Base-by-base conservation (phyloP, 1,140 invertebrate genomes). In the Cardiocondyla obscurior region DNA sequence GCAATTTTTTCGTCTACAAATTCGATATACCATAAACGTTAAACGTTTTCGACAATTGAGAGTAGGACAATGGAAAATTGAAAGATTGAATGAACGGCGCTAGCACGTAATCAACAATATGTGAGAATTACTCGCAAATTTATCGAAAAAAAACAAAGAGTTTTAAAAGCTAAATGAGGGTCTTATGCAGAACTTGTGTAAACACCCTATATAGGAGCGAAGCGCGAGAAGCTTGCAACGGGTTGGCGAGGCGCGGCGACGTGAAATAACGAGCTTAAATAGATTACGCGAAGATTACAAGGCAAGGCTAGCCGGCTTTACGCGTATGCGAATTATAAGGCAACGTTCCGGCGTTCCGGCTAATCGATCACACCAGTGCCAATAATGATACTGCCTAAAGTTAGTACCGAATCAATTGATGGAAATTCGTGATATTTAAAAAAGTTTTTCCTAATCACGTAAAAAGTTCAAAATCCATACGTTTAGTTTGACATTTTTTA, bases 251-350 rank as follows among this genome's bases (percentile, higher is more conserved):
- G 16, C 25, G 46, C 74, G 46, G 62, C 74, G 74, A 79, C 62
- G 36, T 79, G 74, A 79, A 79, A 79, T 79, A 79, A 69, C 74
- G 62, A 67, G 74, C 62, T 79, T 79, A 79, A 79, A 82, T 82
- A 82, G 81, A 82, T 82, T 82, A 82, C 55, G 58, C 70, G 55
- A 62, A 82, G 81, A 82, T 82, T 82, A 82, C 81, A 58, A 74
- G 49, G 81, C 72, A 53, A 62, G 46, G 55, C 69, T 77, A 25
- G 36, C 53, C 51, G 30, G 69, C 81, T 74, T 76, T 46, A 16
- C 70, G 12, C 70, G 12, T 33, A n/a, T 33, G 42, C 46, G 70
- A 86, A 60, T 86, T 86, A 85, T 76, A 53, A 82, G 46, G n/a
- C 33, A 7, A 74, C 49, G 69, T 10, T n/a, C n/a, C n/a, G n/a